Evolutionary conservation across 2,113 vertebrate species (phyloP).

Genomic region (Corynorhinus townsendii): DNA sequence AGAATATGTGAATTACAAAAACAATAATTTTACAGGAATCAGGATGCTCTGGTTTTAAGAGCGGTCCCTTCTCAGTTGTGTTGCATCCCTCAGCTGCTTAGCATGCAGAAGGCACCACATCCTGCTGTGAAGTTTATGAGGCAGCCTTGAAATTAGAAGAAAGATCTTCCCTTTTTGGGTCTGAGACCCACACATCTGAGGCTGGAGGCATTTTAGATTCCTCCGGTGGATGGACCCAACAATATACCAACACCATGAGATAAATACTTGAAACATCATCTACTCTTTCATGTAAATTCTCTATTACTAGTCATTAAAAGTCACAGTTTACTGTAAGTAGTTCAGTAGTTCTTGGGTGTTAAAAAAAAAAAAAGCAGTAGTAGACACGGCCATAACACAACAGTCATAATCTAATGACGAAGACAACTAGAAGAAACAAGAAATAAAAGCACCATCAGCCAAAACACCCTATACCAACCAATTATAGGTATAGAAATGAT

Average conservation of each 20-base stretch:
- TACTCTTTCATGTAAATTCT: neutral
- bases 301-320: neutral
- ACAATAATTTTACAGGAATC: neutral
- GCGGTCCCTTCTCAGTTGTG: neutral
- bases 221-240: neutral
- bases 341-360: neutral
- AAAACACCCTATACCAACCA: neutral
- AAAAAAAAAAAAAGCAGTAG: neutral
- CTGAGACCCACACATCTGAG: neutral
- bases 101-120: neutral
- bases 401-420: neutral
- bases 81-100: neutral
- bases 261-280: constrained; percentile 9
- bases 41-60: neutral
- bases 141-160: neutral
- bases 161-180: neutral
- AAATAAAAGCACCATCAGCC: neutral
- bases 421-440: neutral
- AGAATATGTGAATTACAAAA: neutral
- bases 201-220: neutral
- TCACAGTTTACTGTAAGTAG: neutral
- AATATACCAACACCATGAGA: neutral
- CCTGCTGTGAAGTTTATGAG: neutral
- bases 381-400: neutral
- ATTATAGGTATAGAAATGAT: neutral